Percentiles rank a stretch among this genome's conserved stretches.
Evolutionary conservation across 2,113 vertebrate species (phyloP).

Genomic region (Elanoides forficatus): DNA sequence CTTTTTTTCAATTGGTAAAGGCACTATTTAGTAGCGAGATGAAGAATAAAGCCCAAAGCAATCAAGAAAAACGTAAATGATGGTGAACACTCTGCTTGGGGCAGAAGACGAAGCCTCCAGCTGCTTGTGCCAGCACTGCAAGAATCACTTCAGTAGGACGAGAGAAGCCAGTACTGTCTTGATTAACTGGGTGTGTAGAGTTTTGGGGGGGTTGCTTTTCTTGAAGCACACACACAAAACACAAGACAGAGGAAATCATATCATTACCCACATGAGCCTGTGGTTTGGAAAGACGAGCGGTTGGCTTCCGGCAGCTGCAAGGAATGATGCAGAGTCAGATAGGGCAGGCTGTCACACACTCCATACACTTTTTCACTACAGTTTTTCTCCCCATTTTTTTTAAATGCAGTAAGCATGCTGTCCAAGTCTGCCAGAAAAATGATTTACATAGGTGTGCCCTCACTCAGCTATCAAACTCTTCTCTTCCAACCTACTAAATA

Average conservation of each 20-base stretch:
- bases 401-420: background rate
- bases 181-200: background rate
- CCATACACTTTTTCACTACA: background rate
- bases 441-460: conserved; percentile 6
- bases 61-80: background rate
- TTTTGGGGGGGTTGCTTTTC: background rate
- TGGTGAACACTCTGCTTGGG: background rate
- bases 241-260: conserved; percentile 52
- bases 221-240: conserved; percentile 15
- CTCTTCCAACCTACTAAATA: background rate
- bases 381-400: background rate
- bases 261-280: conserved; percentile 59
- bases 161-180: background rate
- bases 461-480: conserved; percentile 25
- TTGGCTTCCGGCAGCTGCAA: conserved; percentile 72
- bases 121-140: background rate
- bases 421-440: background rate
- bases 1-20: background rate
- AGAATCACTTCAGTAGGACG: background rate
- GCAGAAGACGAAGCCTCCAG: background rate
- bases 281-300: conserved; percentile 70
- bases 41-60: background rate
- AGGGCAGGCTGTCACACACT: conserved; percentile 7
- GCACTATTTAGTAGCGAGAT: background rate
- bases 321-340: conserved; percentile 68